These are phyloP conservation scores for Heliothis virescens DNA, from an alignment of 1,140 invertebrate genomes.

Conservation along the genomic window DNA sequence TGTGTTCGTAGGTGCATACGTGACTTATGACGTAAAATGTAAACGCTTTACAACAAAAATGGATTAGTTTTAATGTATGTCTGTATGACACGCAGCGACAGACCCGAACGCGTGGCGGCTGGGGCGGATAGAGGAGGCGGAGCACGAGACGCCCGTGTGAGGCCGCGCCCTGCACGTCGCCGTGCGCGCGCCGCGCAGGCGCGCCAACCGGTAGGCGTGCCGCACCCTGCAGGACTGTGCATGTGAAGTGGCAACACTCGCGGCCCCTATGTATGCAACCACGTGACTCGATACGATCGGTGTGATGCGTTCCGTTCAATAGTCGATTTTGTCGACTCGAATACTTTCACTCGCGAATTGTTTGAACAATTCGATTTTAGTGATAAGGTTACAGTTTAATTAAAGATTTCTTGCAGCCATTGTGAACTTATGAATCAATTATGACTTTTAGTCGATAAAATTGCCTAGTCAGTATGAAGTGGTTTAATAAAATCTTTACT, in stretches of 20 bases:
- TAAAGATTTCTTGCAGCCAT: constrained; percentile 22
- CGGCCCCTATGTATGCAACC: too few relatives aligned
- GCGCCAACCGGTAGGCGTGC: constrained; percentile 50
- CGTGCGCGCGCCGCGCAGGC: constrained; percentile 51
- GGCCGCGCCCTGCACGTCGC: constrained; percentile 74
- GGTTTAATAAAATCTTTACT: constrained; percentile 13
- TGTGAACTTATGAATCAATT: constrained; percentile 8
- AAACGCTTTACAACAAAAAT: neutral
- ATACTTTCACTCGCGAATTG: constrained; percentile 23
- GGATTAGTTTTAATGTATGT: neutral
- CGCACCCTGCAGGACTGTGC: neutral
- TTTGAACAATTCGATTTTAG: constrained; percentile 28
- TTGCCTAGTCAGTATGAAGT: neutral
- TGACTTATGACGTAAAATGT: neutral
- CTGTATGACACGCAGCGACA: constrained; percentile 84
- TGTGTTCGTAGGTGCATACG: neutral
- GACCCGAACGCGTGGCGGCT: constrained; percentile 93
- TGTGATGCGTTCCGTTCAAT: neutral
- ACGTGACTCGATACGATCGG: constrained; percentile 11
- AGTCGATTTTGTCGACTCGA: neutral
- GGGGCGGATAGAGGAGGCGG: constrained; percentile 92
- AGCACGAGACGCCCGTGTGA: constrained; percentile 94
- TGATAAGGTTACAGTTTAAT: neutral
- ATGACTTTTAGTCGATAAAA: constrained; percentile 3
- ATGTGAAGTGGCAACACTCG: too few relatives aligned